Evolutionary conservation across 2,113 vertebrate genomes (phyloP), one percentile per base, ranked within the genome.

Genomic region (Sorex fumeus): DNA sequence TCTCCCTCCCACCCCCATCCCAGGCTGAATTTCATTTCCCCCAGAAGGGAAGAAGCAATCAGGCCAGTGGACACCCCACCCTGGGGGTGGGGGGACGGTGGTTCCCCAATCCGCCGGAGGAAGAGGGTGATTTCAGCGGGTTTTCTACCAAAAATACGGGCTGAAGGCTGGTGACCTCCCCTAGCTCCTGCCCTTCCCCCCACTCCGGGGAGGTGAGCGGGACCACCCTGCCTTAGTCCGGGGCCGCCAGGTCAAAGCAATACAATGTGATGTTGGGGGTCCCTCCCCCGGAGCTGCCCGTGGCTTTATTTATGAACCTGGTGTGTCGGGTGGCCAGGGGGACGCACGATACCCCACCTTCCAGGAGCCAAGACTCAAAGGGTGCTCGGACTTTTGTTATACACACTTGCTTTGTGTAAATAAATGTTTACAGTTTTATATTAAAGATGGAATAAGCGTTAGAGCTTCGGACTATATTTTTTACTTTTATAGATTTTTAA

Each of bases 371-470:
- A 74, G 3, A 97, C 96, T 98, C 96, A 90, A 97, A 98, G 97
- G 98, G 98, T 98, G 98, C 98, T 98, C 91, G 82, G 96, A 98
- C 97, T 97, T 97, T 96, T 96, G 95, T 97, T 97, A 97, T 95
- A 98, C 98, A 98, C 98, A 97, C 96, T 98, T 97, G 97, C 98
- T 98, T 98, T 98, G 98, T 98, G 98, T 98, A 98, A 98, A 98
- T 98, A 98, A 98, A 98, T 98, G 98, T 98, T 98, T 98, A 98
- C 98, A 98, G 94, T 98, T 98, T 98, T 98, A 98, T 98, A 98
- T 98, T 97, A 97, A 98, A 98, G 97, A 98, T 97, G 97, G 96
- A 98, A 97, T 98, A 98, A 98, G 96, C 96, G 96, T 98, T 98
- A 98, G 98, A 98, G 98, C 96, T 98, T 98, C 97, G 98, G 97